Evolutionary conservation across 2,113 vertebrate species (phyloP).

Genomic region (Chrysochloris asiatica): DNA sequence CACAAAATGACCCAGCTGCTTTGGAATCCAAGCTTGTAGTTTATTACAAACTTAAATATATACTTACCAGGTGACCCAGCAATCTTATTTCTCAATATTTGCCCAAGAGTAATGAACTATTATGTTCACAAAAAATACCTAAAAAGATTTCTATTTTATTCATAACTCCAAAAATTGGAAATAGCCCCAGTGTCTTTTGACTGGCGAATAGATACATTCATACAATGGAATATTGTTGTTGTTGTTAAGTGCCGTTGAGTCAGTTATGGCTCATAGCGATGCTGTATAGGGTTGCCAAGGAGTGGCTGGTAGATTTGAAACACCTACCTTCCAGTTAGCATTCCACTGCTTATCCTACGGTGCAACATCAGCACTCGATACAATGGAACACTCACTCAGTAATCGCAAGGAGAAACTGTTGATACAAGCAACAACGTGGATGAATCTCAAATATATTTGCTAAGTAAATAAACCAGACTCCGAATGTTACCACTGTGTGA

Average conservation of each 20-base stretch:
- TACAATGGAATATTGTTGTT: background rate
- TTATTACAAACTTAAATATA: slow-evolving; percentile 5
- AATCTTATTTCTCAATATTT: background rate
- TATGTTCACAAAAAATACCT: background rate
- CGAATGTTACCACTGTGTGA: background rate
- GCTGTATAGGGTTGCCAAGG: too few relatives aligned
- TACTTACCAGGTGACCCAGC: background rate
- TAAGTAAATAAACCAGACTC: background rate
- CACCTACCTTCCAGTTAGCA: too few relatives aligned
- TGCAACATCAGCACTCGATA: too few relatives aligned
- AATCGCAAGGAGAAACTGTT: too few relatives aligned
- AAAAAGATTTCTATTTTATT: background rate
- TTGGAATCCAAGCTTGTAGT: background rate
- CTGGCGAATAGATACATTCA: background rate
- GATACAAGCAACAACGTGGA: background rate
- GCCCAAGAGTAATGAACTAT: background rate
- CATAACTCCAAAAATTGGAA: background rate
- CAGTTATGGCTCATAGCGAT: too few relatives aligned
- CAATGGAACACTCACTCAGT: too few relatives aligned
- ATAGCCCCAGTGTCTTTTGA: background rate
- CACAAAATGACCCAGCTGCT: background rate
- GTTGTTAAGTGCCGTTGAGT: too few relatives aligned
- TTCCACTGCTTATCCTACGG: too few relatives aligned
- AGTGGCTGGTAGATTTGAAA: too few relatives aligned
- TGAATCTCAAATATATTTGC: background rate